Evolutionary conservation across 2,113 vertebrate genomes (phyloP), one percentile per base, ranked within the genome.

Genomic region (Kryptolebias marmoratus): DNA sequence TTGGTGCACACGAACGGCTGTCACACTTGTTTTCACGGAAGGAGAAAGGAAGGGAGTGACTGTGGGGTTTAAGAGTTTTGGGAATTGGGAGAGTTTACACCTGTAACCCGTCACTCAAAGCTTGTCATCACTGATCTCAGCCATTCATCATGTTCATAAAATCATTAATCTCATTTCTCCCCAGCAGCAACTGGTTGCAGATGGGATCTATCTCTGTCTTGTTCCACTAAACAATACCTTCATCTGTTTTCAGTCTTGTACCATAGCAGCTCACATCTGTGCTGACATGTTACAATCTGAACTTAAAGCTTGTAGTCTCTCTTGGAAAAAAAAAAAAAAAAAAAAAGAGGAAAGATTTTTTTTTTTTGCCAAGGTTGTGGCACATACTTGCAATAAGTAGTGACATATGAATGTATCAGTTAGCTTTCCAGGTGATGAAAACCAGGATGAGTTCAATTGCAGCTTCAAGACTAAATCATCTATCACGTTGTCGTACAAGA

Each of bases 51-150:
- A 63, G 59, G 77, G 79, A 80, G 77, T 2, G 49, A 67, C n/a
- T 53, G 57, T 15, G 11, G 60, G 16, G 53, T 77, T 79, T 73
- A 73, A 85, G 83, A 71, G 71, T 87, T 74, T 78, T 5, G 82
- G 73, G 81, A 83, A 71, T 76, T 75, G 60, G 69, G 64, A 68
- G 50, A 63, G 71, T 52, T 39, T 62, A 73, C 93, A 95, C 93
- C 93, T 95, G 94, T 90, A 93, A 91, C 86, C 47, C 86, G 92
- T 93, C 93, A 93, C 88, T 94, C 93, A 93, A 66, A 84, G 74
- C 61, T 88, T 93, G 93, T 94, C 92, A 85, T 77, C 91, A 10
- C 76, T 61, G 56, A 89, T 89, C 79, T 71, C 65, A 54, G 88
- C 79, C 91, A 93, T 95, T 93, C 92, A 92, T 95, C 93, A 93